Base-by-base conservation (phyloP, 1,140 invertebrate genomes). In the Micrasema longulum region DNA sequence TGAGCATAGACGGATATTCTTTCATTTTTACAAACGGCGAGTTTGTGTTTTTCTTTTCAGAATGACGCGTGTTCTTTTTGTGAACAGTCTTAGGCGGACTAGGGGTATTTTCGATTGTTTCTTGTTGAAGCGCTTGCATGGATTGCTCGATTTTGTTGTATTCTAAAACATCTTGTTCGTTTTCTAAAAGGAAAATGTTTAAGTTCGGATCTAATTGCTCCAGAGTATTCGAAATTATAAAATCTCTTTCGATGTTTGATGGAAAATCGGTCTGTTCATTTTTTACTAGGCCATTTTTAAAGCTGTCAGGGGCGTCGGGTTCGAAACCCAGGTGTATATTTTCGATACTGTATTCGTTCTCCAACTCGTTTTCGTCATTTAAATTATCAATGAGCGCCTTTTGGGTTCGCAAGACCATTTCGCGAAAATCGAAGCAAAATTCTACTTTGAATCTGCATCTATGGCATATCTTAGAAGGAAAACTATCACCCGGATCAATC, bases 391-490 rank as follows among this genome's bases (percentile, higher is more conserved):
- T 31, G 14, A 75, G 67, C 62, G 62, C 55, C 38, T 48, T 67
- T 47, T 76, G 60, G 2, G 71, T 70, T 63, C 72, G 66, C 20
- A 67, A 36, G 10, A 76, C 47, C 72, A 76, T 70, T 18, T 60
- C 62, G 36, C 57, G 57, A 52, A 73, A 76, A 14, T 73, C 64
- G 22, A 31, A 68, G 35, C 63, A 76, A 12, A 65, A 31, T 71
- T 76, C 74, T 12, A 76, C 73, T 60, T 66, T 76, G 50, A 68
- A 76, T 10, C 72, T 63, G 35, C 74, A 76, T 31, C 60, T 57
- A 41, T 73, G 74, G 36, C 74, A 76, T 55, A 76, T 71, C 43
- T 71, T 76, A 14, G 2, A 18, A 63, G 74, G 74, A 11, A 74
- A 53, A 65, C 55, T 50, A 7, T 66, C 67, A 65, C 68, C 52